A percentile compares a stretch with the other conserved stretches of the same genome.
Evolutionary conservation across 2,888 invertebrate genomes (phyloP).

Genomic region (Apomyelois bistriatella): DNA sequence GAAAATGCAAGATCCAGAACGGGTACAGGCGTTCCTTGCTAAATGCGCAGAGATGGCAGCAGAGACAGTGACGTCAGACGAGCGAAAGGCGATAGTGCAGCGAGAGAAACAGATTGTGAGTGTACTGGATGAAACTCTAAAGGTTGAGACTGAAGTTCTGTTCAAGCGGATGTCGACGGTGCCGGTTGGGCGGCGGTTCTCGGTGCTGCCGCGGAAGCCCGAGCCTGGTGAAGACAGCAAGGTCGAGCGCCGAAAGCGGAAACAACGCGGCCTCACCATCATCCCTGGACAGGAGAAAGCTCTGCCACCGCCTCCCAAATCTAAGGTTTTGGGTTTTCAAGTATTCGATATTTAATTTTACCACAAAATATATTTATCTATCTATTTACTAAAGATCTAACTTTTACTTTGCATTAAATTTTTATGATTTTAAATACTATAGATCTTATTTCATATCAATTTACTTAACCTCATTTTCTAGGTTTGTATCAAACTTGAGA

Average conservation of each 20-base stretch:
- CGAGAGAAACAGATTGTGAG: constrained; percentile 54
- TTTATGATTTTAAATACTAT: too few species aligned
- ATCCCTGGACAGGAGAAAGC: constrained; percentile 57
- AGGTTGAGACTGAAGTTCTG: constrained; percentile 54
- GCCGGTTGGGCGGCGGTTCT: constrained; percentile 58
- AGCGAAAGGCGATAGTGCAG: constrained; percentile 57
- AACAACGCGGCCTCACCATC: constrained; percentile 59
- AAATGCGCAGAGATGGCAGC: constrained; percentile 64
- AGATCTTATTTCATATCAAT: too few species aligned
- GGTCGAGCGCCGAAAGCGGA: constrained; percentile 49
- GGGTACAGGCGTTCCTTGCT: constrained; percentile 58
- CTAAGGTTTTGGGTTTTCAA: constrained; percentile 54
- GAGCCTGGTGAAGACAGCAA: constrained; percentile 31
- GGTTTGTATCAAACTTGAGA: too few species aligned
- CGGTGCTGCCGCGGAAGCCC: constrained; percentile 55
- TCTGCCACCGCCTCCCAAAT: constrained; percentile 50
- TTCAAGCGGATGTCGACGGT: constrained; percentile 68
- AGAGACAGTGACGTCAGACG: constrained; percentile 53
- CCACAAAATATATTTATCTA: neutral
- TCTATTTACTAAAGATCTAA: too few species aligned
- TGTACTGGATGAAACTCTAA: constrained; percentile 54
- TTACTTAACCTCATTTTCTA: too few species aligned
- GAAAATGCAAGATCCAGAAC: constrained; percentile 60
- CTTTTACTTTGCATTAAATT: too few species aligned
- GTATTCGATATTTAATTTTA: constrained; percentile 53